Base-by-base conservation (phyloP, 2,113 vertebrate genomes). In the Chinchilla lanigera region DNA sequence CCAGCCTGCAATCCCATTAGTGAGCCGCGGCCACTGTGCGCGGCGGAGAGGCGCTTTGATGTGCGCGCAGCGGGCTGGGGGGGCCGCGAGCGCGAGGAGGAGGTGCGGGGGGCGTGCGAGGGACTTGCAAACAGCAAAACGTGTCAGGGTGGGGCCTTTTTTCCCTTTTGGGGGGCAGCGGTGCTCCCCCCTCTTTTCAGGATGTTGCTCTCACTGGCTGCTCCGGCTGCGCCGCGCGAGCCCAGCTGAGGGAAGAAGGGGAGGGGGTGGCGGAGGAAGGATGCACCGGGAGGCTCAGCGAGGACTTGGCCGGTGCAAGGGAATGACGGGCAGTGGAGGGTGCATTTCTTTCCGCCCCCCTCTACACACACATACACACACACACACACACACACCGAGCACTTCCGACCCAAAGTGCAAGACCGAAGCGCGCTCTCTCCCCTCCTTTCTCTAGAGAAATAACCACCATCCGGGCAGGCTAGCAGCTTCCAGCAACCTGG, bases 1-100 rank as follows among this genome's bases (percentile, higher is more conserved):
- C 98, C 87, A 98, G 98, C 98, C 99, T 98, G 99, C 99, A 98
- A 99, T 99, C 99, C 99, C 99, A 98, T 98, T 99, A 99, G 99
- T 98, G 98, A 98, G 98, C 97, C 97, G 97, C 98, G 98, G 98
- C 98, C 98, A 97, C 98, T 97, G 98, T 87, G 98, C 98, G 98
- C 97, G 97, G 97, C 97, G 94, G 98, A 98, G 97, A 98, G 98
- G 98, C 97, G 98, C 98, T 98, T 98, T 98, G 98, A 98, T 98
- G 98, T 98, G 98, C 98, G 98, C 98, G 96, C 97, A 92, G 96
- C 96, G 97, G 97, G 80, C 75, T 89, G 93, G 96, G 97, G 94
- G 95, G 92, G 95, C 77, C 6, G 73, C 3, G n/a, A 92, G 60
- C 61, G 67, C 19, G 4, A 75, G 94, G 95, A 95, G 94, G 95